A percentile compares a stretch with the other conserved stretches of the same genome.
Conservation (phyloP, 2,113 vertebrate genomes). For the Heterotis niloticus region DNA sequence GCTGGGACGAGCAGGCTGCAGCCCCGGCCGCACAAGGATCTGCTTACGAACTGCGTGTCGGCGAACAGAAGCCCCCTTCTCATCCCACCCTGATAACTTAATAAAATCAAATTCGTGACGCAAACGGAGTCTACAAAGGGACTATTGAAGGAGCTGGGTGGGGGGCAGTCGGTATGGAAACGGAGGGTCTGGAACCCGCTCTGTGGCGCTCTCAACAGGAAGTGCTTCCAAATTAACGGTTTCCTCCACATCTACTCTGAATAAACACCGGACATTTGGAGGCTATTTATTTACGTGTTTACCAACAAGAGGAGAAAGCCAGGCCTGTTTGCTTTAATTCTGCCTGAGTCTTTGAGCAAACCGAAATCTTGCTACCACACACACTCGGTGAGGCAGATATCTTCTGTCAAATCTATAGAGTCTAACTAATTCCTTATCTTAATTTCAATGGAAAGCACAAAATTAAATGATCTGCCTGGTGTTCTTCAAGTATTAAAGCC, state of each 20-base stretch:
- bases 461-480: not conserved
- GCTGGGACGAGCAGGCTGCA: conserved; percentile 43
- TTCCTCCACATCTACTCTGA: conserved; percentile 36
- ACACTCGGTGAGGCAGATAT: conserved; percentile 27
- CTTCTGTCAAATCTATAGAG: conserved; percentile 23
- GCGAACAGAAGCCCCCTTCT: conserved; percentile 46
- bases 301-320: conserved; percentile 22
- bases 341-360: conserved; percentile 19
- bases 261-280: conserved; percentile 33
- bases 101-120: conserved; percentile 63
- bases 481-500: not conserved
- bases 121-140: conserved; percentile 65
- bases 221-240: conserved; percentile 36
- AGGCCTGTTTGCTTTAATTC: conserved; percentile 22
- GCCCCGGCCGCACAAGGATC: conserved; percentile 53
- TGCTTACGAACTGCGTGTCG: conserved; percentile 47
- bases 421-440: conserved; percentile 15
- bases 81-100: conserved; percentile 49
- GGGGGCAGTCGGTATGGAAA: conserved; percentile 19
- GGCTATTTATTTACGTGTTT: conserved; percentile 28
- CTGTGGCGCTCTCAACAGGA: conserved; percentile 35
- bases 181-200: conserved; percentile 7
- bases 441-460: not conserved
- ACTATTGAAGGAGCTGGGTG: conserved; percentile 54
- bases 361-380: conserved; percentile 25